phyloP scores from a whole-genome alignment of 2,113 vertebrate genomes.

The Potamarius usumacintae region DNA sequence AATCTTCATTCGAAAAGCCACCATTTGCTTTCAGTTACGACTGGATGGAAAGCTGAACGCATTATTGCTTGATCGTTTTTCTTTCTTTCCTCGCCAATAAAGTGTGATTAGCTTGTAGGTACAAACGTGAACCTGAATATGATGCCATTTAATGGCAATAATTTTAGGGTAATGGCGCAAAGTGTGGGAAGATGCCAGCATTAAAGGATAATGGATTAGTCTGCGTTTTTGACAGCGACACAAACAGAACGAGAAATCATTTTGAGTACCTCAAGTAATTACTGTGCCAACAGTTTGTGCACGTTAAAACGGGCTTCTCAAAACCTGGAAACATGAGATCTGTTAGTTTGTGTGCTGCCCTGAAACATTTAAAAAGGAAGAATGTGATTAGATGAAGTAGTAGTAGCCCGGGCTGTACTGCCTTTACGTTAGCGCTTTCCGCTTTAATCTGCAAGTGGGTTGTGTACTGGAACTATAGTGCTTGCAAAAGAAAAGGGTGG shows the following conservation, averaged over 20 bases:
- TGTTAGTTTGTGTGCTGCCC: neutral
- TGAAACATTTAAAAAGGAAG: neutral
- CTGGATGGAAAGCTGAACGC: neutral
- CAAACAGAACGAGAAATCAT: conserved; percentile 51
- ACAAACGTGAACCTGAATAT: neutral
- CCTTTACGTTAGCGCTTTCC: neutral
- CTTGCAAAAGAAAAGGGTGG: neutral
- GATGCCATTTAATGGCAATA: conserved; percentile 16
- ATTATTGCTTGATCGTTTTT: neutral
- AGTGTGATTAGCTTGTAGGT: conserved; percentile 19
- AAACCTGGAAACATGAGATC: neutral
- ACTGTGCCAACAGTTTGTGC: neutral
- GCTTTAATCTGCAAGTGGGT: conserved; percentile 17
- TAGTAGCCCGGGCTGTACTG: neutral
- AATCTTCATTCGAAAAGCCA: neutral
- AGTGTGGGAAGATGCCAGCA: conserved; percentile 42
- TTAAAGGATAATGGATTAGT: conserved; percentile 55
- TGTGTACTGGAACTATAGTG: neutral
- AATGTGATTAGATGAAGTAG: neutral
- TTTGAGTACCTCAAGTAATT: conserved; percentile 38
- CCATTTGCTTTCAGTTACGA: neutral
- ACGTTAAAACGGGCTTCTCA: neutral
- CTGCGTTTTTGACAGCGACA: conserved; percentile 60
- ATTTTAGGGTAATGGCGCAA: conserved; percentile 7
- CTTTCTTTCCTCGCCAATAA: conserved; percentile 1